Conservation (phyloP, 2,797 vertebrate species). For the Jordanella pulchra region DNA sequence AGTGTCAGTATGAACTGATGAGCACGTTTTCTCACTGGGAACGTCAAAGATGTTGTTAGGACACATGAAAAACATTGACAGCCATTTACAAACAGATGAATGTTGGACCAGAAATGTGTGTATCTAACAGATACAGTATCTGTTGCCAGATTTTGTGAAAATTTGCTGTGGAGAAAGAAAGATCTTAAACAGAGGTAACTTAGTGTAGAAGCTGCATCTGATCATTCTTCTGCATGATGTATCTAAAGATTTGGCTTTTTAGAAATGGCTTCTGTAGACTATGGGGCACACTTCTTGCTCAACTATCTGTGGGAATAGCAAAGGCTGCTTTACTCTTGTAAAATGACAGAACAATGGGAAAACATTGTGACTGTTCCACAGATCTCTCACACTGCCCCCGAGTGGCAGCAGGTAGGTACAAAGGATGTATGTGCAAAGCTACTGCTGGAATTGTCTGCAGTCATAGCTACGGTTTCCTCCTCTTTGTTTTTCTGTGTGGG, state of each 20-base stretch:
- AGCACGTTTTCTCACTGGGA: background rate
- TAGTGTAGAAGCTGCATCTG: too few relatives aligned
- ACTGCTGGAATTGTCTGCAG: background rate
- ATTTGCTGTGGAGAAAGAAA: background rate
- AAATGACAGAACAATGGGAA: background rate
- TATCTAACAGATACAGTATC: background rate
- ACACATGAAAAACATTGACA: background rate
- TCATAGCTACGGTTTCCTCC: background rate
- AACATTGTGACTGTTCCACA: background rate
- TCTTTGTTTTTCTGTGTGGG: background rate
- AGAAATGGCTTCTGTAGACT: too few relatives aligned
- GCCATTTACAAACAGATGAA: background rate
- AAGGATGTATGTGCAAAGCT: background rate
- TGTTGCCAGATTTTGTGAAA: background rate
- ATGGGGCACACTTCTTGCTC: background rate
- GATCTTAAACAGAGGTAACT: background rate
- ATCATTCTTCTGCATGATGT: background rate
- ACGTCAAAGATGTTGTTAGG: background rate
- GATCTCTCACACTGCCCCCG: background rate
- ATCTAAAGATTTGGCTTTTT: background rate
- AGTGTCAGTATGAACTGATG: background rate
- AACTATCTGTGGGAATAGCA: background rate
- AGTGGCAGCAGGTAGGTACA: conserved; percentile 3
- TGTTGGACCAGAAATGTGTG: background rate
- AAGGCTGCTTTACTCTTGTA: background rate